A percentile compares a stretch with the other conserved stretches of the same genome.
phyloP scores from a whole-genome alignment of 2,797 vertebrate species.

The Halcyon smyrnensis region DNA sequence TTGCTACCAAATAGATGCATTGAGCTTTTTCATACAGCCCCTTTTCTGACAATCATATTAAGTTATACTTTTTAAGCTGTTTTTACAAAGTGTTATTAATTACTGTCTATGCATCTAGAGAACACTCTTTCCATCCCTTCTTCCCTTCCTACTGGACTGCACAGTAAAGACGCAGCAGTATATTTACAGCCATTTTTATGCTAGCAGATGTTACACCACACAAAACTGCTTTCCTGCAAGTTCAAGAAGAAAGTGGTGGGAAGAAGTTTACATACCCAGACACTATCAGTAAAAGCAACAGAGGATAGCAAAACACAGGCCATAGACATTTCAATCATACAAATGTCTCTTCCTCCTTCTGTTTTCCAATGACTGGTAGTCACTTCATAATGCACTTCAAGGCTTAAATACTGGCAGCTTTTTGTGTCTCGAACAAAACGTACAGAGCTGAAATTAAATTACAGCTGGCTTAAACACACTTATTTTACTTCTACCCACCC shows the following conservation, averaged over 20 bases:
- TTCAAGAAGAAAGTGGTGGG: slow-evolving; percentile 23
- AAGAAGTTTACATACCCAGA: slow-evolving; percentile 13
- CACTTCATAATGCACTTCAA: background rate
- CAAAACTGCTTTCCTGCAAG: slow-evolving; percentile 27
- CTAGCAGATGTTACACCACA: slow-evolving; percentile 3
- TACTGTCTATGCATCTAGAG: background rate
- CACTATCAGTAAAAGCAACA: slow-evolving; percentile 7
- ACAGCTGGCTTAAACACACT: background rate
- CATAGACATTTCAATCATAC: background rate
- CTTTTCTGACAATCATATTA: background rate
- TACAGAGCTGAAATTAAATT: slow-evolving; percentile 33
- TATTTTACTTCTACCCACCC: slow-evolving; percentile 19
- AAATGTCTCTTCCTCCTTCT: background rate
- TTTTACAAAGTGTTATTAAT: background rate
- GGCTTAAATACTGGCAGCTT: slow-evolving; percentile 20
- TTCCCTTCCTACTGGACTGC: background rate
- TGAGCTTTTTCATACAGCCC: background rate
- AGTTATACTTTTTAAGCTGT: background rate
- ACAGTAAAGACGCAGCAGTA: background rate
- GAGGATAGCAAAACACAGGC: slow-evolving; percentile 6
- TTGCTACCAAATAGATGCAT: background rate
- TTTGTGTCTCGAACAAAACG: background rate
- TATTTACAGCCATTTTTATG: slow-evolving; percentile 15
- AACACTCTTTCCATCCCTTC: background rate
- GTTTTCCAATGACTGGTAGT: background rate